These are phyloP conservation scores for Drosophila hamatofila DNA, from an alignment of 2,888 invertebrate species.

Conservation along the genomic window DNA sequence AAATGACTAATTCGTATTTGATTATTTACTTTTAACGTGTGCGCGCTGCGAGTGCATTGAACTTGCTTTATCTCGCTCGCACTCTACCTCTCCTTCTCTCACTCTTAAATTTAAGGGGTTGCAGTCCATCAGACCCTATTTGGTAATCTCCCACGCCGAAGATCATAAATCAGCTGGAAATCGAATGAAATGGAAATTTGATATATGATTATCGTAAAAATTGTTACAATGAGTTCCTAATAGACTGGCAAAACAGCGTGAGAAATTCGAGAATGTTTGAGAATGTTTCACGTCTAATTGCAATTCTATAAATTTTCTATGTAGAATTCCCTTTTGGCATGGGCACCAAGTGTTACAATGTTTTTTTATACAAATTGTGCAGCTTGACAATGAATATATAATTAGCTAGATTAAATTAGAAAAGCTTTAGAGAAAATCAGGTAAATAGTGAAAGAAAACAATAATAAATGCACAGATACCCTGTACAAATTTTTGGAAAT, in stretches of 20 bases:
- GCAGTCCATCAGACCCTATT: constrained; percentile 2
- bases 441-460: not conserved
- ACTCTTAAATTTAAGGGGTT: constrained; percentile 17
- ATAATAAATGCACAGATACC: not conserved
- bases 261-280: constrained; percentile 15
- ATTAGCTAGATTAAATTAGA: constrained; percentile 47
- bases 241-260: constrained; percentile 25
- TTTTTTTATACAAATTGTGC: constrained; percentile 33
- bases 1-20: constrained; percentile 72
- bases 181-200: constrained; percentile 19
- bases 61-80: constrained; percentile 35
- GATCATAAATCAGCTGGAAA: constrained; percentile 40
- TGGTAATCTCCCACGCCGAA: constrained; percentile 6
- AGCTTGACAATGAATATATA: constrained; percentile 56
- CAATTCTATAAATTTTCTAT: not conserved
- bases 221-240: constrained; percentile 7
- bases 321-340: constrained; percentile 5
- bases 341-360: constrained; percentile 21
- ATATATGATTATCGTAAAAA: constrained; percentile 12
- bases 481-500: not conserved
- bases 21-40: constrained; percentile 58
- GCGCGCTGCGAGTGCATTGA: constrained; percentile 43
- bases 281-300: constrained; percentile 1
- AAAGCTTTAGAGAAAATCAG: constrained; percentile 1
- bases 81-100: not conserved